phyloP scores from a whole-genome alignment of 2,888 invertebrate genomes.

The Luperina testacea region DNA sequence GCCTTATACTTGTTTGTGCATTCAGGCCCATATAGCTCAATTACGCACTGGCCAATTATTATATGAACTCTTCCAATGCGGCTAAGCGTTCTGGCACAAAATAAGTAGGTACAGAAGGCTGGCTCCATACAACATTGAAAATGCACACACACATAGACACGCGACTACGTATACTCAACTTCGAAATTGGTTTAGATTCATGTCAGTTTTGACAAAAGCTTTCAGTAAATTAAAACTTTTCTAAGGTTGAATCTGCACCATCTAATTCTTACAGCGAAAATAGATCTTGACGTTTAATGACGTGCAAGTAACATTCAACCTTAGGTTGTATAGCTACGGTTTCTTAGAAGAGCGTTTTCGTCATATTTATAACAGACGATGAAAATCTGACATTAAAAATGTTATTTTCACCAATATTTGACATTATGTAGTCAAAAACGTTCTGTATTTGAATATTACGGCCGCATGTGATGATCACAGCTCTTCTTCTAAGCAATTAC shows the following conservation, averaged over 20 bases:
- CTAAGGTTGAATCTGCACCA: too few relatives aligned
- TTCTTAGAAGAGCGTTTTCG: too few relatives aligned
- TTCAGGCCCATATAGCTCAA: constrained; percentile 78
- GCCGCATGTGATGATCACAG: too few relatives aligned
- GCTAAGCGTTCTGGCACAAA: constrained; percentile 36
- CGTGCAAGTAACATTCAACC: background rate
- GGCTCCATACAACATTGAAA: background rate
- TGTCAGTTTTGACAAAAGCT: background rate
- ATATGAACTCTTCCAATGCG: constrained; percentile 79
- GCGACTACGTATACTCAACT: too few relatives aligned
- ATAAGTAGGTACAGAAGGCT: background rate
- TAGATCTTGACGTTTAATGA: background rate
- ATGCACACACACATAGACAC: background rate
- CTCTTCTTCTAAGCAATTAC: background rate
- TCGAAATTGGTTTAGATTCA: background rate
- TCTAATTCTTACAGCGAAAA: background rate
- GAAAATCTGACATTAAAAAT: too few relatives aligned
- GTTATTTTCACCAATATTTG: too few relatives aligned
- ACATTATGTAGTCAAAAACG: too few relatives aligned
- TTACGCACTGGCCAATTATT: constrained; percentile 81
- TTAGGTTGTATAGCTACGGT: background rate
- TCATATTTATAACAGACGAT: too few relatives aligned
- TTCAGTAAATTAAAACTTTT: background rate
- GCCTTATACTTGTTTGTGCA: constrained; percentile 76
- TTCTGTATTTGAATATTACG: too few relatives aligned